Conservation (phyloP, 35 echinoderm and acorn worm genomes). For the Acanthaster planci region DNA sequence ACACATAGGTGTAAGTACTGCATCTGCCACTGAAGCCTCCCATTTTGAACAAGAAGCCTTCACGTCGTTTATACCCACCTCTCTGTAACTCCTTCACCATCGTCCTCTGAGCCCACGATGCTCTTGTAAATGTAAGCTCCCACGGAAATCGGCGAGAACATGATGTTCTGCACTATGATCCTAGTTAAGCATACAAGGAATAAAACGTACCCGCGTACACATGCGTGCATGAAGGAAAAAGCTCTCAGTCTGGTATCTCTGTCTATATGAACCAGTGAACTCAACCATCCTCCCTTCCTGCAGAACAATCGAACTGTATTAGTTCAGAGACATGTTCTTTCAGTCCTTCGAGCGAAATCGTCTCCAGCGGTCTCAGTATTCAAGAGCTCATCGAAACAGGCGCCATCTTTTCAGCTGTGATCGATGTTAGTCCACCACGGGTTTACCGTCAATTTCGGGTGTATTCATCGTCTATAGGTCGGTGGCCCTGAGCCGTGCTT, state of each 20-base stretch:
- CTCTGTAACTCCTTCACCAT: neutral
- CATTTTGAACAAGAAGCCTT: too few species aligned
- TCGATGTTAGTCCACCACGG: neutral
- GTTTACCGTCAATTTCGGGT: neutral
- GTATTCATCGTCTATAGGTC: neutral
- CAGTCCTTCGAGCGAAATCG: neutral
- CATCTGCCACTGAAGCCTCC: too few species aligned
- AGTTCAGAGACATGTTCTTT: neutral
- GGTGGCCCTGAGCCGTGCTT: neutral
- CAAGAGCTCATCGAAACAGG: too few species aligned
- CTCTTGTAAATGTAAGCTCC: slow-evolving; percentile 18
- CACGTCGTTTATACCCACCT: slow-evolving; percentile 18
- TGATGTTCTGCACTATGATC: slow-evolving; percentile 19
- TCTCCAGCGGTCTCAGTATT: neutral
- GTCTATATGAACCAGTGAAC: too few species aligned
- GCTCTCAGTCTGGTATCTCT: too few species aligned
- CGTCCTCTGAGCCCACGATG: neutral
- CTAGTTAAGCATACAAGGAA: too few species aligned
- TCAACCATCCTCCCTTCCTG: neutral
- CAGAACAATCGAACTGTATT: neutral
- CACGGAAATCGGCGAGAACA: slow-evolving; percentile 39
- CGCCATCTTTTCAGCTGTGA: too few species aligned
- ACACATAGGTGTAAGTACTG: too few species aligned
- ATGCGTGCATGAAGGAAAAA: too few species aligned
- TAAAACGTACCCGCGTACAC: too few species aligned